A percentile compares a stretch with the other conserved stretches of the same genome.
These are phyloP conservation scores for Porites rus DNA, from an alignment of 92 coral and sea anemone species.

Conservation along the genomic window DNA sequence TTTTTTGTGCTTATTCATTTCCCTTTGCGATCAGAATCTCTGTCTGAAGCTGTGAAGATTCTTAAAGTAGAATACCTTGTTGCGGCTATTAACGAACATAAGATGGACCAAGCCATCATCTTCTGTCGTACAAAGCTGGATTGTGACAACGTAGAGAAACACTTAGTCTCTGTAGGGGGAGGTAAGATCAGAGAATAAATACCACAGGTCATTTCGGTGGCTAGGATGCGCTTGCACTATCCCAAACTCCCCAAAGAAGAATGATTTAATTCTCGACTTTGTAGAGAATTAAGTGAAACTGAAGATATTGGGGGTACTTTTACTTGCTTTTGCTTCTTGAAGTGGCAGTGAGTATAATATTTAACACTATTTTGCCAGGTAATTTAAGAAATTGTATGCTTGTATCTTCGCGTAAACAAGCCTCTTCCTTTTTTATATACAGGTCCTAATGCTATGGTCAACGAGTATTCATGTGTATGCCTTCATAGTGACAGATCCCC, in stretches of 20 bases:
- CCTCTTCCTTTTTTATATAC: neutral
- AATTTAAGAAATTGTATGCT: too few relatives aligned
- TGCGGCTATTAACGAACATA: conserved; percentile 85
- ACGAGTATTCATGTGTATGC: conserved; percentile 92
- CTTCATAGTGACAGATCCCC: conserved; percentile 96
- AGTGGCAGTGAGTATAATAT: too few relatives aligned
- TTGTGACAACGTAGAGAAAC: conserved; percentile 87
- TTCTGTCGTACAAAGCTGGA: conserved; percentile 97
- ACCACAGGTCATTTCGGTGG: too few relatives aligned
- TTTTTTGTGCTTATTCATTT: neutral
- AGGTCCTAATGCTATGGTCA: conserved; percentile 96
- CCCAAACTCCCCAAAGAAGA: too few relatives aligned
- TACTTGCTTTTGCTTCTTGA: too few relatives aligned
- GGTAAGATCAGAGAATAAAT: conserved; percentile 48
- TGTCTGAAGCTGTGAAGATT: conserved; percentile 93
- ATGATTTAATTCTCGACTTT: too few relatives aligned
- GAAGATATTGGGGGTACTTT: too few relatives aligned
- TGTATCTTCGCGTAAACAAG: too few relatives aligned
- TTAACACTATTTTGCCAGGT: too few relatives aligned
- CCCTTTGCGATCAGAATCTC: conserved; percentile 65
- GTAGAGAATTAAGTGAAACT: too few relatives aligned
- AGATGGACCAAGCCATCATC: conserved; percentile 95
- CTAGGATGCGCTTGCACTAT: too few relatives aligned
- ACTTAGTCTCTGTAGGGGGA: conserved; percentile 85
- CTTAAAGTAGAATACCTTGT: conserved; percentile 87